Conservation (phyloP, 2,888 invertebrate genomes). For the Ochlodes sylvanus region DNA sequence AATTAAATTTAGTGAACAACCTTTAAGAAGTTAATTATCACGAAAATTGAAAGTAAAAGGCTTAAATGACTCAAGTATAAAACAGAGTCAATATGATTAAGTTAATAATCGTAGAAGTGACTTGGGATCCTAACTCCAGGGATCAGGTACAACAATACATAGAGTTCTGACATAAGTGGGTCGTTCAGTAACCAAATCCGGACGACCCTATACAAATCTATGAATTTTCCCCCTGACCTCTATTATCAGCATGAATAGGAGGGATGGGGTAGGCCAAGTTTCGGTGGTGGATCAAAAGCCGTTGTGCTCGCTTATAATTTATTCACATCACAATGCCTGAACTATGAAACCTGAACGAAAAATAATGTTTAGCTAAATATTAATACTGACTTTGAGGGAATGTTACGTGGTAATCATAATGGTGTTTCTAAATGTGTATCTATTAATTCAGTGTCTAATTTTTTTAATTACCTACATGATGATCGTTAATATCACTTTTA, state of each 20-base stretch:
- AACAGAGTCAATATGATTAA: slow-evolving; percentile 43
- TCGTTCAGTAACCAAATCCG: slow-evolving; percentile 61
- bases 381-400: slow-evolving; percentile 4
- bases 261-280: slow-evolving; percentile 55
- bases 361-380: slow-evolving; percentile 35
- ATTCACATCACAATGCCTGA: slow-evolving; percentile 76
- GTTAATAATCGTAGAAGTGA: slow-evolving; percentile 65
- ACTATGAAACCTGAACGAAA: slow-evolving; percentile 43
- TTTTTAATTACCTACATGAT: no score
- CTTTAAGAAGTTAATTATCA: background rate
- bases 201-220: slow-evolving; percentile 59
- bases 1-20: no score
- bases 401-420: background rate
- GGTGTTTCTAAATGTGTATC: background rate
- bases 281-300: slow-evolving; percentile 57
- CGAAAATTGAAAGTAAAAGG: background rate
- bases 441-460: no score
- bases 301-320: slow-evolving; percentile 74
- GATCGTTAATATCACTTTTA: no score
- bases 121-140: slow-evolving; percentile 62
- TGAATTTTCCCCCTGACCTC: slow-evolving; percentile 50
- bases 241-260: slow-evolving; percentile 44
- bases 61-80: slow-evolving; percentile 6
- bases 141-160: slow-evolving; percentile 75
- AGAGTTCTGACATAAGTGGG: slow-evolving; percentile 73